These are phyloP conservation scores for Alcedo atthis DNA, from an alignment of 2,797 vertebrate genomes.

Conservation along the genomic window DNA sequence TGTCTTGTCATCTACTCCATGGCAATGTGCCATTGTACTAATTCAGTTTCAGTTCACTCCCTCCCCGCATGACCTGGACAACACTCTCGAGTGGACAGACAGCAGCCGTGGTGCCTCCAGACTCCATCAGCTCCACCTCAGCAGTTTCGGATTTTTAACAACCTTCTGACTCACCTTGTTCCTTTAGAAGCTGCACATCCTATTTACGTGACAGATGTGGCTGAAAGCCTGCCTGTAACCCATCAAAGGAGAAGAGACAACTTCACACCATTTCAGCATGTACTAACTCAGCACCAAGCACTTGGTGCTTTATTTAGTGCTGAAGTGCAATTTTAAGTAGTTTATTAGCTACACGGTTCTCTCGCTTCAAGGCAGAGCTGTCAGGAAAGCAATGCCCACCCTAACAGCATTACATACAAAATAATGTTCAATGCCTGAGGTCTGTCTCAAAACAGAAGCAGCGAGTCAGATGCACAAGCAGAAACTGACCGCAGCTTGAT, in stretches of 20 bases:
- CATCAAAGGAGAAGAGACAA: background rate
- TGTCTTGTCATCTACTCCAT: background rate
- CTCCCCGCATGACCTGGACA: accelerated
- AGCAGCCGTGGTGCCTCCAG: accelerated
- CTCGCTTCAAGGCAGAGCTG: background rate
- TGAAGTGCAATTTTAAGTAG: background rate
- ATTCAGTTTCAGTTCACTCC: background rate
- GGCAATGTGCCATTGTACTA: accelerated
- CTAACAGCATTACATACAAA: background rate
- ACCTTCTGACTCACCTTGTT: accelerated
- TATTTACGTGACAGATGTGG: background rate
- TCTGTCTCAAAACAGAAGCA: background rate
- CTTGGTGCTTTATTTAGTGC: background rate
- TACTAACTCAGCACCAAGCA: background rate
- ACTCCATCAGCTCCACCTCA: background rate
- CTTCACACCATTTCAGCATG: background rate
- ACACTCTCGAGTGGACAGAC: background rate
- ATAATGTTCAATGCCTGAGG: background rate
- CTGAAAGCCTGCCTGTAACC: background rate
- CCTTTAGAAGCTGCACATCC: background rate
- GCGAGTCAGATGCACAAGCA: accelerated
- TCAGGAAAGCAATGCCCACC: background rate
- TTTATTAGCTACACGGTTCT: accelerated
- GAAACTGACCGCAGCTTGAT: background rate
- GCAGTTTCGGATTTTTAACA: background rate